Conservation (phyloP, 2,113 vertebrate species). For the Merops nubicus region DNA sequence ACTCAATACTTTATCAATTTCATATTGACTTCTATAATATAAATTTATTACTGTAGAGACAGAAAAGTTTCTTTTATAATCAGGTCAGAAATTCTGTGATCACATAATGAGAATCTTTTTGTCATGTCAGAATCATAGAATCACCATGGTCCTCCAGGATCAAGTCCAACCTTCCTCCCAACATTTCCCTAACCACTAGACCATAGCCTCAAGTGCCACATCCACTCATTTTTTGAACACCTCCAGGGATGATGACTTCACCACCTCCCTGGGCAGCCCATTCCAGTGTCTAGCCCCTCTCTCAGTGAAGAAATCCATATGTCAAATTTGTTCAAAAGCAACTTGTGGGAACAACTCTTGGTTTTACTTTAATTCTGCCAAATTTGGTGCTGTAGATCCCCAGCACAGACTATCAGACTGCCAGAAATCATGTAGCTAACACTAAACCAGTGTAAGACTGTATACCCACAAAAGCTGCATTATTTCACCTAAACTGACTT, state of each 20-base stretch:
- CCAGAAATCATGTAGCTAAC: not conserved
- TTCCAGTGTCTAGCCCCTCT: too few relatives aligned
- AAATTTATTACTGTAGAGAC: not conserved
- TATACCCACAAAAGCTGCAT: not conserved
- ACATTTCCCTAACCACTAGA: too few relatives aligned
- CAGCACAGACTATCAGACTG: not conserved
- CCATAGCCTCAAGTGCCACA: too few relatives aligned
- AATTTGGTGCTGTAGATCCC: not conserved
- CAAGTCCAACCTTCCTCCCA: too few relatives aligned
- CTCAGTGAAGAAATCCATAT: too few relatives aligned
- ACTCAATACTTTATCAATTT: not conserved
- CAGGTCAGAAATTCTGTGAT: not conserved
- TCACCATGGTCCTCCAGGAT: too few relatives aligned
- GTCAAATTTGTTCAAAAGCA: not conserved
- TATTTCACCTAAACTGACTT: not conserved
- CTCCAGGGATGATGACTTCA: too few relatives aligned
- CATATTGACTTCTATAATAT: not conserved
- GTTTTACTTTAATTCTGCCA: not conserved
- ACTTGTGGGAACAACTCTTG: not conserved
- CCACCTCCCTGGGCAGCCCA: too few relatives aligned
- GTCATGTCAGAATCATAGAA: too few relatives aligned
- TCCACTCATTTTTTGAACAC: too few relatives aligned
- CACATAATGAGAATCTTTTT: not conserved
- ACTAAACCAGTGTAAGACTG: not conserved
- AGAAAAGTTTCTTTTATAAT: not conserved